Evolutionary conservation across 2,888 invertebrate genomes (phyloP), one percentile per base, ranked within the genome.

Genomic region (Gibbula magus): DNA sequence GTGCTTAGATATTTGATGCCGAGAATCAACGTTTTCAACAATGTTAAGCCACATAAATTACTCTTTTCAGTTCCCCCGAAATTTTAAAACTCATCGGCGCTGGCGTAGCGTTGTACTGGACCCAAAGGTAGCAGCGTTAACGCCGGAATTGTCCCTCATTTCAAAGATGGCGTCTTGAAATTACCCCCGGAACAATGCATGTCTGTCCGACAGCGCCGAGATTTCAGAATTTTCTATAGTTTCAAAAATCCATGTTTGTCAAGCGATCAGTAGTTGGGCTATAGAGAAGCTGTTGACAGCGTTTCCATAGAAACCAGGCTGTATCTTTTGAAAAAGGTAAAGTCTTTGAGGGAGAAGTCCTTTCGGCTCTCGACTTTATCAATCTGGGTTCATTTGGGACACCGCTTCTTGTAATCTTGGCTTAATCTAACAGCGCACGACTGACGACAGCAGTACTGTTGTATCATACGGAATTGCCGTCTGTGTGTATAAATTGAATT

Each of bases 401-500:
- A n/a, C 16, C 25, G 29, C 35, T n/a, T 70, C 70, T 39, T 39
- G 29, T 70, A 70, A 70, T 70, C 70, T 35, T 20, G 10, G 35
- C 29, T 20, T 70, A 39, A 70, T 70, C 70, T 39, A 25, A 32
- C 32, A 35, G 10, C 10, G 29, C 39, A 18, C 7, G 29, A 35
- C 32, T n/a, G 70, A 35, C 70, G 70, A 35, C 70, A 35, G 35
- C 29, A 10, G 35, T n/a, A 5, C 70, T 39, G 32, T 10, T 10
- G 32, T 20, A 32, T 13, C 29, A 35, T 29, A 35, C 35, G 29
- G 20, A 10, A 35, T 35, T 35, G 70, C 35, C 70, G 35, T 18
- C 18, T 70, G 29, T n/a, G 32, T 32, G 32, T 70, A 70, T 70
- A 70, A 70, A 70, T 70, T 32, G 70, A 70, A 70, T 70, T 70